These are phyloP conservation scores for Netelia fuscicornis DNA, from an alignment of 2,888 invertebrate genomes.

Conservation along the genomic window DNA sequence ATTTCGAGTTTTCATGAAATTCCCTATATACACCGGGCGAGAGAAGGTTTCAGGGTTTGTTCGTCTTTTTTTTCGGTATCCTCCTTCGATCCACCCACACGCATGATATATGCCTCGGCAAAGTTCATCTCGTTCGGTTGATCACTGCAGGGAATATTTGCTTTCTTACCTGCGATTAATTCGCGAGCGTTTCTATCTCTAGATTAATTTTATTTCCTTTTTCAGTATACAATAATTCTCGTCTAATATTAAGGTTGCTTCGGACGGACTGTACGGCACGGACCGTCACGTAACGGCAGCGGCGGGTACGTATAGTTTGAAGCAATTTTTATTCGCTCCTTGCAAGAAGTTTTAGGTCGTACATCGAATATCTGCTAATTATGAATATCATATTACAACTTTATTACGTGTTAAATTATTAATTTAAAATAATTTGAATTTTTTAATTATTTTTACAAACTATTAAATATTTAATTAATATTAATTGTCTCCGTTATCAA, in stretches of 20 bases:
- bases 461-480: too few relatives aligned
- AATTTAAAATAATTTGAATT: too few relatives aligned
- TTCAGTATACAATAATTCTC: neutral
- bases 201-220: slow-evolving; percentile 40
- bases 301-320: too few relatives aligned
- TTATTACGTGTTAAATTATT: too few relatives aligned
- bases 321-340: too few relatives aligned
- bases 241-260: neutral
- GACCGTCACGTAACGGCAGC: neutral
- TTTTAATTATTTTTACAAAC: too few relatives aligned
- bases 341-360: too few relatives aligned
- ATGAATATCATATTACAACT: too few relatives aligned
- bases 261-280: neutral
- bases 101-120: slow-evolving; percentile 68
- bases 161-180: slow-evolving; percentile 49
- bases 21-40: slow-evolving; percentile 11
- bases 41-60: slow-evolving; percentile 30
- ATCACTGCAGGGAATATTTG: slow-evolving; percentile 58
- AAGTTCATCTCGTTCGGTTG: slow-evolving; percentile 67
- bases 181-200: slow-evolving; percentile 26
- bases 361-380: too few relatives aligned
- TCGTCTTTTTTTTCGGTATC: slow-evolving; percentile 65
- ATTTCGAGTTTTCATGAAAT: too few relatives aligned
- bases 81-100: slow-evolving; percentile 68
- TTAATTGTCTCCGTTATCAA: too few relatives aligned